Evolutionary conservation across 2,888 invertebrate species (phyloP).

Genomic region (Maniola hyperantus): DNA sequence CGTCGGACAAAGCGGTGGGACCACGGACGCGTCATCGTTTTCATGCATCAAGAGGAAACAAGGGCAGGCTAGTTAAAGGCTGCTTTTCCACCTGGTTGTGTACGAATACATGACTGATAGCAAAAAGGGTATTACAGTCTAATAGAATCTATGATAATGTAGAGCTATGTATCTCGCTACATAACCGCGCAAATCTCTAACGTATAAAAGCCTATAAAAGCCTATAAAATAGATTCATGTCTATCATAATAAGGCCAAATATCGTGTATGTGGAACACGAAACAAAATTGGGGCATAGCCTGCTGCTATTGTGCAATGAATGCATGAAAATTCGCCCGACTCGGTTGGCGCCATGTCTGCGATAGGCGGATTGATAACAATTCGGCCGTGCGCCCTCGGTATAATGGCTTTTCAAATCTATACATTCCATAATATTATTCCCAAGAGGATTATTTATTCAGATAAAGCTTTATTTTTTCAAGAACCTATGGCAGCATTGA

Average conservation of each 20-base stretch:
- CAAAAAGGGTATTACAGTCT: too few species aligned
- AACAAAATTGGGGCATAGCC: constrained; percentile 15
- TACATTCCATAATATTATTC: constrained; percentile 13
- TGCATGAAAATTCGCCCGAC: constrained; percentile 20
- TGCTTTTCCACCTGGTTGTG: too few species aligned
- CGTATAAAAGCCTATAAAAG: too few species aligned
- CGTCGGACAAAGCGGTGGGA: too few species aligned
- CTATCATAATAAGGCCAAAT: background rate
- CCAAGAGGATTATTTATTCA: constrained; percentile 21
- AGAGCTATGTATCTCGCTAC: background rate
- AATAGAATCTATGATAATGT: background rate
- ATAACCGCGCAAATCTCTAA: background rate
- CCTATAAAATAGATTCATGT: background rate
- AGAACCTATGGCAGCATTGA: too few species aligned
- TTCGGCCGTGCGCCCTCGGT: constrained; percentile 14
- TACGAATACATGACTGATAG: too few species aligned
- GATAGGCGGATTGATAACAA: constrained; percentile 31
- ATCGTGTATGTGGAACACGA: constrained; percentile 5
- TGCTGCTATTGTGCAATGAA: constrained; percentile 25
- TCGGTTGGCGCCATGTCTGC: constrained; percentile 23
- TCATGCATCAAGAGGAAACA: too few species aligned
- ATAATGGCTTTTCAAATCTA: constrained; percentile 20
- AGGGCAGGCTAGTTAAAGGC: too few species aligned
- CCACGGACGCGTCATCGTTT: too few species aligned
- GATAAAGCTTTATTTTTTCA: background rate